Evolutionary conservation across 2,888 invertebrate species (phyloP), one percentile per base, ranked within the genome.

Genomic region (Drosophila diplacantha): DNA sequence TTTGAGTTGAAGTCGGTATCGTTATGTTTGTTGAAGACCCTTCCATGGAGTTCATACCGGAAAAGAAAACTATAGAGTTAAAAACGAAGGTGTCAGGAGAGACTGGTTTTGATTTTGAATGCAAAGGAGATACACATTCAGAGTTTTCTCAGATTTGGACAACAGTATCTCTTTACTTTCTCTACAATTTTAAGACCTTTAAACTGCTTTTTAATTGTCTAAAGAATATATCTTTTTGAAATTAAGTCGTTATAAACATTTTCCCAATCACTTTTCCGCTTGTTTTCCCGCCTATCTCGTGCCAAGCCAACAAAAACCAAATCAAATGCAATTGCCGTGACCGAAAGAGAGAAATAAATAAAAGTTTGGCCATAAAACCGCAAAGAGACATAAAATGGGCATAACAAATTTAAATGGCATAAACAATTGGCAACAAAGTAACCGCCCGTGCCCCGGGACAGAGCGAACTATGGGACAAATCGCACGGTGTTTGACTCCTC

Each of bases 331-430:
- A 60, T 56, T 66, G 68, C 47, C 39, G 31, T 54, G 12, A 16
- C 16, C 35, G 32, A 20, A 47, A 56, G 60, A 56, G 60, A 56
- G 60, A 44, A 39, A 64, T 74, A 71, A 76, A 79, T 71, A 55
- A 74, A 79, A 73, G 51, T 65, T 71, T 53, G 58, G 62, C 37
- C 58, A 65, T 76, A 62, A 76, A 79, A 73, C 47, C 52, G 22
- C 38, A 71, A 34, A 53, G 53, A 53, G 38, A 47, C 68, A 66
- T 74, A 65, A 80, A 68, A 76, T 58, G 57, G 53, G 58, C 72
- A 74, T 53, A 49, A 62, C 73, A 56, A 68, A 70, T 70, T 68
- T 70, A 63, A 64, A 63, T 56, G 63, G 55, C 70, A 63, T 52
- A 49, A 56, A 68, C 64, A 76, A 74, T 79, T 74, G 77, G 32